These are phyloP conservation scores for Stercorarius parasiticus DNA, from an alignment of 2,113 vertebrate species.

Conservation along the genomic window DNA sequence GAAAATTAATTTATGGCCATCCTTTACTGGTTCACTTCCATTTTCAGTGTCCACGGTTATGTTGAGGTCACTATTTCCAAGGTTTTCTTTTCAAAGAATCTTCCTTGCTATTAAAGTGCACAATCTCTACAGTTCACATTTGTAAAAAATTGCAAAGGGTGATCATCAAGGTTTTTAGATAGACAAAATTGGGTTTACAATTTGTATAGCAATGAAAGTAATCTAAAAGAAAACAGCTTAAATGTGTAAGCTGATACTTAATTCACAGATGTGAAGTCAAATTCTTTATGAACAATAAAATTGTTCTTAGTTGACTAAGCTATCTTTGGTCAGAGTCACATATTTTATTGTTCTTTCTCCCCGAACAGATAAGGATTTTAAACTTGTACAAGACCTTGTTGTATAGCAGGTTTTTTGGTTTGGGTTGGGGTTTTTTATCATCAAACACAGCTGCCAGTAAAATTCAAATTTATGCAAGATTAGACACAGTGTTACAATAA, in stretches of 20 bases:
- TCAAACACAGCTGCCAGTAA: not conserved
- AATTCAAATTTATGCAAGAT: not conserved
- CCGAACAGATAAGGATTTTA: not conserved
- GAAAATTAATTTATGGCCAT: not conserved
- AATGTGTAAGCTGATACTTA: not conserved
- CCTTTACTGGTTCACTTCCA: not conserved
- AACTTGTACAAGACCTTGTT: not conserved
- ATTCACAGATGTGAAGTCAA: not conserved
- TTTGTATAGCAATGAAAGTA: not conserved
- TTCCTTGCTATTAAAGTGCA: not conserved
- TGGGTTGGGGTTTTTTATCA: not conserved
- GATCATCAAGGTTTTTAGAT: not conserved
- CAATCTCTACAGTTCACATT: not conserved
- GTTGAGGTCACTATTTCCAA: not conserved
- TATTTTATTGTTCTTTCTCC: not conserved
- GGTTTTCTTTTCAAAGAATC: not conserved
- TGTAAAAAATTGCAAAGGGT: not conserved
- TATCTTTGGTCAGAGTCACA: not conserved
- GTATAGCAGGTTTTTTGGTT: not conserved
- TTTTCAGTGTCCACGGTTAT: not conserved
- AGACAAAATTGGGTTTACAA: not conserved
- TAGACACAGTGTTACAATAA: not conserved
- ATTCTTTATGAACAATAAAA: not conserved
- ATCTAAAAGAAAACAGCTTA: not conserved
- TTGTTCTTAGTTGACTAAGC: not conserved